Percentiles rank a stretch among this genome's conserved stretches.
phyloP scores from a whole-genome alignment of 37 sponge, comb jelly and placozoan genomes.

The Aplysina aerophoba region DNA sequence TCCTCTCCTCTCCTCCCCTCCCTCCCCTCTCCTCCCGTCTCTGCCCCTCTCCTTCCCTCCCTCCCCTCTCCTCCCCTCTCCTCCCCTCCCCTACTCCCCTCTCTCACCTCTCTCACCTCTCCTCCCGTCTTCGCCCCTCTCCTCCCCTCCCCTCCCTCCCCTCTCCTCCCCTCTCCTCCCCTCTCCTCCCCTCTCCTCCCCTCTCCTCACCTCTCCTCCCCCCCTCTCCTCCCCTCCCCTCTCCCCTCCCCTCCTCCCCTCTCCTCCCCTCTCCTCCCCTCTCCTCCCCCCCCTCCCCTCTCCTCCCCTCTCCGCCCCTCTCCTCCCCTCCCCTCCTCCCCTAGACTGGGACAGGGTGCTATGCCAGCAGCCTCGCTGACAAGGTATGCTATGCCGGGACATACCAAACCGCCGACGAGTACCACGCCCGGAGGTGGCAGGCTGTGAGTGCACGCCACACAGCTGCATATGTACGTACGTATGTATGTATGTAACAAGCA shows the following conservation, averaged over 20 bases:
- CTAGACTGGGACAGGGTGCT: slow-evolving; percentile 83
- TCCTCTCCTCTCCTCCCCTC: too few species aligned
- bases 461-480: too few species aligned
- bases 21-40: too few species aligned
- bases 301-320: background rate
- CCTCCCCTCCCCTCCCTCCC: background rate
- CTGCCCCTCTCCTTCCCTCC: too few species aligned
- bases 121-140: background rate
- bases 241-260: background rate
- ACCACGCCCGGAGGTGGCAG: slow-evolving; percentile 63
- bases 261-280: background rate
- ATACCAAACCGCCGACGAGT: slow-evolving; percentile 89
- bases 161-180: background rate
- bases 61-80: too few species aligned
- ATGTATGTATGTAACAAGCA: background rate
- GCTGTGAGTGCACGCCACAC: slow-evolving; percentile 46
- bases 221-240: background rate
- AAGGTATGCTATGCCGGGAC: slow-evolving; percentile 55
- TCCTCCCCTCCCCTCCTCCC: background rate
- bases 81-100: background rate
- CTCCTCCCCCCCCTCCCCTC: background rate
- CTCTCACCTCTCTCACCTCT: background rate
- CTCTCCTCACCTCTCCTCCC: background rate
- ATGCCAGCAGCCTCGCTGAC: slow-evolving; percentile 54
- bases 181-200: background rate